These are phyloP conservation scores for Drosophila infuscata DNA, from an alignment of 2,888 invertebrate genomes.

Conservation along the genomic window DNA sequence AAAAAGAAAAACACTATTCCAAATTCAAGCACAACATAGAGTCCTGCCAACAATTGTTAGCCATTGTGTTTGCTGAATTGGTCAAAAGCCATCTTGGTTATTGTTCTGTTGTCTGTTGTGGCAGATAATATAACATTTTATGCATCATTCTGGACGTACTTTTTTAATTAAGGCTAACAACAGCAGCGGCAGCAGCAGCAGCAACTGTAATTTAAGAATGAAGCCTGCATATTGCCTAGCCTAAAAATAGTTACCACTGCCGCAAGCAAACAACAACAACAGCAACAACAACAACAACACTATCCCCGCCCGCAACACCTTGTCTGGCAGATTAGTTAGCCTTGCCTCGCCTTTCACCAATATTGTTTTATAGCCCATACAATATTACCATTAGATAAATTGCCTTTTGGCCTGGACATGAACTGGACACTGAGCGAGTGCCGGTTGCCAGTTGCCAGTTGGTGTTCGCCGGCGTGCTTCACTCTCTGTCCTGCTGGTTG, in stretches of 20 bases:
- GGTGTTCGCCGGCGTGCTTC: background rate
- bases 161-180: slow-evolving; percentile 51
- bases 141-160: slow-evolving; percentile 36
- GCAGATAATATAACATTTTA: slow-evolving; percentile 30
- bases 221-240: slow-evolving; percentile 39
- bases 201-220: slow-evolving; percentile 15
- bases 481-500: slow-evolving; percentile 1
- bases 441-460: background rate
- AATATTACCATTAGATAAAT: slow-evolving; percentile 79
- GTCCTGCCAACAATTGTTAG: background rate
- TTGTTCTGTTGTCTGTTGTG: background rate
- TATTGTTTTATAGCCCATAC: slow-evolving; percentile 80
- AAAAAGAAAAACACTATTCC: background rate
- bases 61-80: background rate
- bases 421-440: slow-evolving; percentile 37
- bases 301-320: background rate
- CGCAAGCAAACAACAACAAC: background rate
- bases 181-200: slow-evolving; percentile 18
- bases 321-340: slow-evolving; percentile 11
- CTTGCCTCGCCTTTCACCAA: slow-evolving; percentile 74
- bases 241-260: slow-evolving; percentile 56
- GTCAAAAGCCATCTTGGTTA: background rate
- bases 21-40: background rate
- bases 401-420: slow-evolving; percentile 69
- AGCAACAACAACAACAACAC: background rate